Percentiles rank a stretch among this genome's conserved stretches.
Evolutionary conservation across 37 sponge, comb jelly and placozoan species (phyloP).

Genomic region (Aplysina aerophoba): DNA sequence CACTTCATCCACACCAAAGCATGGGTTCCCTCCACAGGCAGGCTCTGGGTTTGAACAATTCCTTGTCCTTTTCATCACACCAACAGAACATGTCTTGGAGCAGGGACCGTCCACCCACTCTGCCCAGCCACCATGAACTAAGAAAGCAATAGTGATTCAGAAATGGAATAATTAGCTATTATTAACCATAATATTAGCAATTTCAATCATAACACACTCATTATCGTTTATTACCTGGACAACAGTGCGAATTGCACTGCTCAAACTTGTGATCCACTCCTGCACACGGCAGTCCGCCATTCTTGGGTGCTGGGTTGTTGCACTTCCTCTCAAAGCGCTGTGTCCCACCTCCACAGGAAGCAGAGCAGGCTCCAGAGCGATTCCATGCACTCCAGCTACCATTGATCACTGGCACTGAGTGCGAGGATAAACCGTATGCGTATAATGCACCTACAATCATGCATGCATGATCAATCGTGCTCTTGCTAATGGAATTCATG

Average conservation of each 20-base stretch:
- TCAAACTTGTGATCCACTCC: constrained; percentile 22
- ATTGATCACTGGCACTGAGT: constrained; percentile 5
- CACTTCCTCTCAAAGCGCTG: constrained; percentile 28
- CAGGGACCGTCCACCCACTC: constrained; percentile 4
- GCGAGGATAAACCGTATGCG: too few relatives aligned
- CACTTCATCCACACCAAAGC: neutral
- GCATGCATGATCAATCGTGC: too few relatives aligned
- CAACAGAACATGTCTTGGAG: constrained; percentile 12
- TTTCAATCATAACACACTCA: neutral
- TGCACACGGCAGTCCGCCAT: constrained; percentile 22
- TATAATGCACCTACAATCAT: too few relatives aligned
- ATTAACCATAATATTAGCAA: too few relatives aligned
- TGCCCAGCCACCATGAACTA: constrained; percentile 7
- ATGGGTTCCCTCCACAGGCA: neutral
- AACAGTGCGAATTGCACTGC: constrained; percentile 25
- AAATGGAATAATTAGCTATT: too few relatives aligned
- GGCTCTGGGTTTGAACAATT: constrained; percentile 22
- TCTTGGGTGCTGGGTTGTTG: constrained; percentile 29
- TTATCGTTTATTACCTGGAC: constrained; percentile 22
- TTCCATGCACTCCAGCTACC: constrained; percentile 15
- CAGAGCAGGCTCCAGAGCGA: neutral
- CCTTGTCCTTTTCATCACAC: neutral
- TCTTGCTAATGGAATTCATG: too few relatives aligned
- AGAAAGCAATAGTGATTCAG: neutral
- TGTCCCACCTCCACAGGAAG: constrained; percentile 14